Evolutionary conservation across 2,113 vertebrate species (phyloP), one percentile per base, ranked within the genome.

Genomic region (Carlito syrichta): DNA sequence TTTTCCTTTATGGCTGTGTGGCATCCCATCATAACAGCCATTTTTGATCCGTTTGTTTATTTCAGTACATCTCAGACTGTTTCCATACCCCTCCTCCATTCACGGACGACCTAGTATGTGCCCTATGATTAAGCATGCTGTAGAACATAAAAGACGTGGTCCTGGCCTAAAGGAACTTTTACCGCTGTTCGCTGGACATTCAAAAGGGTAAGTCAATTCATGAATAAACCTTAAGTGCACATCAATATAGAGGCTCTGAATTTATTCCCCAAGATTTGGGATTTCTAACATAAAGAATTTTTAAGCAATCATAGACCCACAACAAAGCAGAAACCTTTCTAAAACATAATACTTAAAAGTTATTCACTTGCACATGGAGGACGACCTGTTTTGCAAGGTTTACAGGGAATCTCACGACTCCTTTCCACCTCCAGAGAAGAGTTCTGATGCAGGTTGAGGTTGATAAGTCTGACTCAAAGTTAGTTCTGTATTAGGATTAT

Each of bases 31-130:
- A n/a, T n/a, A n/a, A n/a, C n/a, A n/a, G n/a, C n/a, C n/a, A n/a
- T n/a, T n/a, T 94, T 89, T 86, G 14, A 91, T 35, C 58, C 3
- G 56, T 83, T 79, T 93, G 71, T 16, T 96, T 93, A 84, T 85
- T 87, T 94, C 62, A 91, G 81, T 30, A 20, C 20, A 71, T 77
- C n/a, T 91, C 43, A 79, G 32, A 73, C n/a, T 94, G 17, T 85
- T 90, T 96, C 60, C 19, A 76, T 71, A 91, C 14, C 50, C n/a
- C 2, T 89, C 9, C 22, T 66, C 68, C 30, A 74, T 56, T 54
- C 79, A 92, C 32, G 96, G 43, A 81, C 22, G 69, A 43, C 30
- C 40, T 86, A 8, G 12, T 77, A 90, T 45, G 63, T 76, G 20
- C 14, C 40, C 82, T 66, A 40, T 48, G 50, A 79, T n/a, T 88